phyloP scores from a whole-genome alignment of 2,888 invertebrate genomes.

The Achlya flavicornis region DNA sequence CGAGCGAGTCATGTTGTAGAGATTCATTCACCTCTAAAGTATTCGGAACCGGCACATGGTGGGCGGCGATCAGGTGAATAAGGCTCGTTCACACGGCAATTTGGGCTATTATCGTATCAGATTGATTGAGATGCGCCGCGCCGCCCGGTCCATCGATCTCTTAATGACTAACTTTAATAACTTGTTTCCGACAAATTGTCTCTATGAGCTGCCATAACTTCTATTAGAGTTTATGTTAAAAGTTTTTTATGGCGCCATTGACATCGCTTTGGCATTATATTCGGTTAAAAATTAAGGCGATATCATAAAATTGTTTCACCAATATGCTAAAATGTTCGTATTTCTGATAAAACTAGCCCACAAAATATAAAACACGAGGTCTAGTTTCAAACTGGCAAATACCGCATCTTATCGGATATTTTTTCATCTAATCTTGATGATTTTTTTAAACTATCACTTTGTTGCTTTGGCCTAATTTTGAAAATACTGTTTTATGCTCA shows the following conservation, averaged over 20 bases:
- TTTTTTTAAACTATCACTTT: neutral
- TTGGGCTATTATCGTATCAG: slow-evolving; percentile 59
- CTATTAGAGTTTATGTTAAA: slow-evolving; percentile 5
- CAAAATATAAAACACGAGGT: too few species aligned
- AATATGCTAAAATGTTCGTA: neutral
- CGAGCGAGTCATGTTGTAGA: slow-evolving; percentile 38
- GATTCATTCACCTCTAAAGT: slow-evolving; percentile 52
- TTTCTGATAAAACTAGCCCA: too few species aligned
- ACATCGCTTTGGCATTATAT: neutral
- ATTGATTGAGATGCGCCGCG: slow-evolving; percentile 56
- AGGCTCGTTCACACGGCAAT: slow-evolving; percentile 63
- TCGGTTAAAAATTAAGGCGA: neutral
- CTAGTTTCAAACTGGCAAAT: too few species aligned
- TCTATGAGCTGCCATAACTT: slow-evolving; percentile 17
- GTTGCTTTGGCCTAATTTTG: neutral
- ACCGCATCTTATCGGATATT: too few species aligned
- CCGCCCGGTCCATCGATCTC: slow-evolving; percentile 43
- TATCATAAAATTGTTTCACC: neutral
- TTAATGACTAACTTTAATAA: slow-evolving; percentile 42
- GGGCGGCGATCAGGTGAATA: slow-evolving; percentile 64
- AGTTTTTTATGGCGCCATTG: slow-evolving; percentile 8
- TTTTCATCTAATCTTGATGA: neutral
- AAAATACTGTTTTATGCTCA: too few species aligned
- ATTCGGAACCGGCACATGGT: slow-evolving; percentile 51
- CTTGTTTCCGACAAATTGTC: slow-evolving; percentile 38